Evolutionary conservation across 2,113 vertebrate genomes (phyloP), one percentile per base, ranked within the genome.

Genomic region (Nettapus auritus): DNA sequence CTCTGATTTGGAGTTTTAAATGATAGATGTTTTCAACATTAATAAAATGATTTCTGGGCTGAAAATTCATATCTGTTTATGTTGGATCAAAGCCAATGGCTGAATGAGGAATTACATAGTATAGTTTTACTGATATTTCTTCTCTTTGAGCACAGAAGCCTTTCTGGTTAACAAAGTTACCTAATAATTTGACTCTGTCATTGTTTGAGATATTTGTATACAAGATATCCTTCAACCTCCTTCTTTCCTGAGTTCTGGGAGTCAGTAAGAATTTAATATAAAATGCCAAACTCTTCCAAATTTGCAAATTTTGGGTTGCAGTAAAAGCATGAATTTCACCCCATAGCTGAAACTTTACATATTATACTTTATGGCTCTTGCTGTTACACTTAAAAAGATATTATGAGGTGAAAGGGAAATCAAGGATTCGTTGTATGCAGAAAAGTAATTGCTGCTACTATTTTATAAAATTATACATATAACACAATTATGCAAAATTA

Each of bases 1-100:
- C 81, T 92, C 53, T 78, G 69, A 91, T 86, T 67, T 67, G 28
- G 8, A 83, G 16, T 78, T 95, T 93, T 68, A 90, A 94, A 21
- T 64, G 77, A 46, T 60, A 63, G 9, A 33, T 67, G 59, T 42
- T 91, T 94, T 82, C 82, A 91, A 23, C 46, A 34, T 69, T 50
- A 78, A 48, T 53, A 59, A 64, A 42, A 78, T 60, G 34, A 74
- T 85, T 44, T 82, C 29, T 62, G 52, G 74, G 60, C 75, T 75
- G 68, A 83, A 90, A 82, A 56, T 57, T 50, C 1, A 0, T 56
- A 14, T 73, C 38, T 71, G 1, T 79, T 80, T 93, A 33, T 34
- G 59, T 46, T 84, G 79, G 56, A 64, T 78, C 4, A 0, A 88
- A 90, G 69, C 64, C 76, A 86, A 7, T 22, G 38, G 26, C 56